Base-by-base conservation (phyloP, 1,140 invertebrate species). In the Drosophila fuyamai region DNA sequence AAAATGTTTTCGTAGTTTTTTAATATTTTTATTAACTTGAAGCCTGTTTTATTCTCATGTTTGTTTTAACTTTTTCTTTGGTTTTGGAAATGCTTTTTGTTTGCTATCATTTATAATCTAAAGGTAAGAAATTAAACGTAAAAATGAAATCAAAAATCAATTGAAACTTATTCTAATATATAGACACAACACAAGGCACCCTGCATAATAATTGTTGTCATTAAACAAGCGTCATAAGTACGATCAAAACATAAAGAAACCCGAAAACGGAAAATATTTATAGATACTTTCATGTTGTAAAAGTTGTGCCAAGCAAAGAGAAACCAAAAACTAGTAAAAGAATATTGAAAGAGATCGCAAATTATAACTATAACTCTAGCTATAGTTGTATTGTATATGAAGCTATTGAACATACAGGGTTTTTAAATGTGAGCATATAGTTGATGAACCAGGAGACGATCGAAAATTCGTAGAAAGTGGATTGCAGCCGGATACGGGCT, bases 401-500 rank as follows among this genome's bases (percentile, higher is more conserved):
- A 85, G 77, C 78, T 86, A 85, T 85, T 84, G 80, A 89, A 89
- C 85, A 89, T 89, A 89, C 84, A 89, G 84, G 84, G 84, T 89
- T 89, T 79, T 89, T 89, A 89, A 89, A 89, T 89, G 84, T 84
- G 84, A 89, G 84, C 84, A 89, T 78, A 81, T 77, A 85, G 70
- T 55, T 81, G 83, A 46, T 71, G 65, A 56, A 27, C 41, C 12
- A 14, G n/a, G 23, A 54, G 27, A 36, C 38, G 55, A 32, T 67
- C 41, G 36, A 14, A 40, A 47, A 23, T 38, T 35, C 14, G 23
- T 29, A 38, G 32, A 16, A 36, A 47, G 5, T 44, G 44, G n/a
- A 27, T 1, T 23, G 62, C 51, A 59, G 55, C 53, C 57, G 76
- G 46, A 68, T 41, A 41, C 46, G 62, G 63, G 72, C 43, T 59